These are phyloP conservation scores for Neoaliturus tenellus DNA, from an alignment of 2,888 invertebrate species.

Conservation along the genomic window DNA sequence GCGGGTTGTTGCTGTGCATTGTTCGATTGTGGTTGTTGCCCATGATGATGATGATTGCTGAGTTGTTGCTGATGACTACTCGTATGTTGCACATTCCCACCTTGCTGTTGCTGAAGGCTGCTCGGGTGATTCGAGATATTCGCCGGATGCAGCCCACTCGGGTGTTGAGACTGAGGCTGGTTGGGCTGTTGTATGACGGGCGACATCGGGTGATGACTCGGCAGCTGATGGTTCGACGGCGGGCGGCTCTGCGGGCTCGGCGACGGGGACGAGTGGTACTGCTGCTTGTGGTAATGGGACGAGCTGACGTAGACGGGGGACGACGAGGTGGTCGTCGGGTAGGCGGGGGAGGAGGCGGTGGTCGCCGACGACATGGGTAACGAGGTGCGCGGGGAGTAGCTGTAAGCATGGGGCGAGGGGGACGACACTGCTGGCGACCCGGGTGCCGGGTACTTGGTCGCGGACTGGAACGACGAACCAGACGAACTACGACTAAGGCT, in stretches of 20 bases:
- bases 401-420: conserved; percentile 32
- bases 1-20: neutral
- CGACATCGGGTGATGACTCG: conserved; percentile 36
- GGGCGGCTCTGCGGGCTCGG: conserved; percentile 28
- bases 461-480: conserved; percentile 63
- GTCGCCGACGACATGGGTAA: conserved; percentile 21
- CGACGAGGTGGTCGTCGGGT: conserved; percentile 52
- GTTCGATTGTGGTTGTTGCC: conserved; percentile 53
- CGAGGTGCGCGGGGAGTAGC: conserved; percentile 37
- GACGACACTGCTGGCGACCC: conserved; percentile 17
- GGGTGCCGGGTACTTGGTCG: conserved; percentile 16
- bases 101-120: conserved; percentile 43
- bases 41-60: conserved; percentile 54
- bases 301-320: conserved; percentile 40
- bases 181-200: conserved; percentile 48
- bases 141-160: neutral
- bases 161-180: conserved; percentile 47
- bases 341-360: conserved; percentile 20
- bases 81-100: neutral
- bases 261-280: conserved; percentile 41
- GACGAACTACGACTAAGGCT: conserved; percentile 67
- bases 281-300: conserved; percentile 55
- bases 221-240: neutral
- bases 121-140: neutral
- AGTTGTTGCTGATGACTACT: conserved; percentile 52